Evolutionary conservation across 2,888 invertebrate species (phyloP), one percentile per base, ranked within the genome.

Genomic region (Dromius quadrimaculatus): DNA sequence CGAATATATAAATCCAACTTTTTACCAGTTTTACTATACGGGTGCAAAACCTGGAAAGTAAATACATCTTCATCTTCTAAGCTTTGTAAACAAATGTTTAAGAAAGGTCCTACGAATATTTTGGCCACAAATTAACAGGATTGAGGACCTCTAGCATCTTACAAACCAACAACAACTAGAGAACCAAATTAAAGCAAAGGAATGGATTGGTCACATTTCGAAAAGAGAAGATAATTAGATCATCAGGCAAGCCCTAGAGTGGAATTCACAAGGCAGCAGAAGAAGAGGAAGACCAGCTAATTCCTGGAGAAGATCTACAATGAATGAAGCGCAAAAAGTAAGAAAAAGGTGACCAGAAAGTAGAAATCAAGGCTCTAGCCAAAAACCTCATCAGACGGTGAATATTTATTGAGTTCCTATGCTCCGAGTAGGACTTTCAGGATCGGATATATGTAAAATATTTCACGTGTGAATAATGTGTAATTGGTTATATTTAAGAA

Each of bases 1-100:
- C 28, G 54, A 23, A 54, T 54, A 8, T 23, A 17, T 32, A 54
- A 54, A 23, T 28, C 28, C 9, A 54, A 54, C 28, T 22, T 54
- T 28, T 2, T 28, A 28, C 11, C 54, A 13, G 28, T 54, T 9
- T 9, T 54, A 23, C 54, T 54, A 1, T 54, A 54, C 13, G 54
- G 32, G 5, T 23, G 54, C 19, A 19, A 54, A 54, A 54, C 54
- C 28, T 54, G 23, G 54, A 20, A 23, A 32, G 9, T 54, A n/a
- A 47, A 20, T 9, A 47, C n/a, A 1, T 38, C 38, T 15, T 11
- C 15, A 38, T 13, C 38, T 23, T n/a, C 54, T 23, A 54, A 13
- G 3, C 11, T 54, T 54, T n/a, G 6, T 32, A 54, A 54, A 54
- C 28, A 23, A 28, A 23, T 54, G 54, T 11, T 15, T 54, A 11